A percentile compares a stretch with the other conserved stretches of the same genome.
Conservation (phyloP, 2,888 invertebrate genomes). For the Dione juno region DNA sequence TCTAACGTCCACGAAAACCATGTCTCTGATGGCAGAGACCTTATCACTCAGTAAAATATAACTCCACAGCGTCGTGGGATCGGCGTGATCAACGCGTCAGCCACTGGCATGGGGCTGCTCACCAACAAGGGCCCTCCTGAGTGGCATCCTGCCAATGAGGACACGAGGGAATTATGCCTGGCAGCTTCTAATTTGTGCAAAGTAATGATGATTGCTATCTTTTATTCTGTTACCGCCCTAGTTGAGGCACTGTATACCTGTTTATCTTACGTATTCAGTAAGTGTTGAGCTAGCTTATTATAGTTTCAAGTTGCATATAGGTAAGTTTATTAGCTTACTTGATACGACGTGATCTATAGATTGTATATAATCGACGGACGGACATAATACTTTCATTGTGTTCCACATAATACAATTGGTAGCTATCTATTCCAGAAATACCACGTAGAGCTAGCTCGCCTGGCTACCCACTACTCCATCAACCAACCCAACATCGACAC, state of each 20-base stretch:
- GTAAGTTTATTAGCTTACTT: no score
- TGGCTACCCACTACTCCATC: constrained; percentile 87
- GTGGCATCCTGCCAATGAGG: constrained; percentile 91
- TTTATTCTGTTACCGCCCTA: no score
- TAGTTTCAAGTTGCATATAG: no score
- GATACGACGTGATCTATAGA: no score
- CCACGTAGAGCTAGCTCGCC: constrained; percentile 87
- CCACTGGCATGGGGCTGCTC: constrained; percentile 92
- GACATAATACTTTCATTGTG: no score
- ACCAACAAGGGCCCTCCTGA: constrained; percentile 88
- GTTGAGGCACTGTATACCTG: no score
- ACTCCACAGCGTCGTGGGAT: constrained; percentile 85
- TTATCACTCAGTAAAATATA: not conserved
- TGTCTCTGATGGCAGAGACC: no score
- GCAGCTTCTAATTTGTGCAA: constrained; percentile 87
- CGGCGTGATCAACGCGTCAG: constrained; percentile 93
- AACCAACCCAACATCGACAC: constrained; percentile 86
- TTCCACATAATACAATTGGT: no score
- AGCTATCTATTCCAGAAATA: constrained; percentile 66
- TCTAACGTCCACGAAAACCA: no score
- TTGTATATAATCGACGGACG: no score
- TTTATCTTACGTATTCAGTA: no score
- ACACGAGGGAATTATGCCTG: constrained; percentile 84
- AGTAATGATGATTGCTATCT: constrained; percentile 61
- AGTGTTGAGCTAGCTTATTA: no score